Evolutionary conservation across 2,888 invertebrate genomes (phyloP).

Genomic region (Pollenia amentaria): DNA sequence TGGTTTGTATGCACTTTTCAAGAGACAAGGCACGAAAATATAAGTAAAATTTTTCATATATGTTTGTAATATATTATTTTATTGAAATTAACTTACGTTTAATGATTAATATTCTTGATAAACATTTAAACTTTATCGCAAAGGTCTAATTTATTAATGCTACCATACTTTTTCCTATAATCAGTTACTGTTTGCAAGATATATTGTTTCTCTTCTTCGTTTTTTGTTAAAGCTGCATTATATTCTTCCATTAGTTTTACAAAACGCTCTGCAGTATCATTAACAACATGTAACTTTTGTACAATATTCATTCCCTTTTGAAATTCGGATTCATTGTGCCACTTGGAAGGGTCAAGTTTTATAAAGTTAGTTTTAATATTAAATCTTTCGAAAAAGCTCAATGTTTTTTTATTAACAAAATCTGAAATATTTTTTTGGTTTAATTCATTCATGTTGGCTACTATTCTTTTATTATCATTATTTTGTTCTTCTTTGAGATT

Average conservation of each 20-base stretch:
- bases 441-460: no score
- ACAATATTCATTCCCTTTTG: no score
- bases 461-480: conserved; percentile 17
- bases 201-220: conserved; percentile 38
- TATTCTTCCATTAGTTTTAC: conserved; percentile 30
- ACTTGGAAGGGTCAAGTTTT: conserved; percentile 35
- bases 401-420: conserved; percentile 33
- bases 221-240: conserved; percentile 36
- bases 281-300: no score
- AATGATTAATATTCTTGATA: no score
- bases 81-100: conserved; percentile 13
- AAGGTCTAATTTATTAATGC: conserved; percentile 42
- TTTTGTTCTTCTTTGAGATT: conserved; percentile 20
- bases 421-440: no score
- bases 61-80: no score
- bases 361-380: no score
- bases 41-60: no score
- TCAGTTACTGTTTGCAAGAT: conserved; percentile 26
- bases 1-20: no score
- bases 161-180: conserved; percentile 31
- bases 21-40: no score
- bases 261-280: no score
- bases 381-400: conserved; percentile 33
- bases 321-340: no score
- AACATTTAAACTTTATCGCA: conserved; percentile 34